Conservation (phyloP, 2,113 vertebrate species). For the Ctenodactylus gundi region DNA sequence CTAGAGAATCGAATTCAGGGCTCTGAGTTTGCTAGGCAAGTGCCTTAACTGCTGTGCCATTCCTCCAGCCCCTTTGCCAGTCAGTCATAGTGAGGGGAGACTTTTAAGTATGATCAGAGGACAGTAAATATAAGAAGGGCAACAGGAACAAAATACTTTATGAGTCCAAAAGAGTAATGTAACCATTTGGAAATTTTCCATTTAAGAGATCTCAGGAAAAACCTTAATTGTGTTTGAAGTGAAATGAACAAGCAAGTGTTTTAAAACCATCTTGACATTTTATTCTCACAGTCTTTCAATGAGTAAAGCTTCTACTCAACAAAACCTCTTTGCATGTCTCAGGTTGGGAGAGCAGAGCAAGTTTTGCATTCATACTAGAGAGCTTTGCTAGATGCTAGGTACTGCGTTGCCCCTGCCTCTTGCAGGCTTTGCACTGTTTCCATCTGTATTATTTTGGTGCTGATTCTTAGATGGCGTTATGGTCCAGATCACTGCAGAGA, state of each 20-base stretch:
- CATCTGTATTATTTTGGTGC: conserved; percentile 34
- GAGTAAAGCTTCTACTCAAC: background rate
- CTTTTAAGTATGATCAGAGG: background rate
- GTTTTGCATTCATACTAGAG: background rate
- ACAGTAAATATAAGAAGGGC: background rate
- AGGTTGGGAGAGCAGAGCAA: background rate
- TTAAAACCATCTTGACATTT: background rate
- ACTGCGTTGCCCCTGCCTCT: background rate
- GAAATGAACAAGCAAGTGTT: background rate
- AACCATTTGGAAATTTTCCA: background rate
- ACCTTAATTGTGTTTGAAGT: background rate
- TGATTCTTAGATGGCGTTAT: conserved; percentile 93
- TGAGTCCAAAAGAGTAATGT: background rate
- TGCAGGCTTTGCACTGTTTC: background rate
- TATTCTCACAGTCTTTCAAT: background rate
- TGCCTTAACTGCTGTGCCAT: too few species aligned
- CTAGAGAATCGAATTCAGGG: too few species aligned
- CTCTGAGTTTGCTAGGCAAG: too few species aligned
- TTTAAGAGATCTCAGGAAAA: background rate
- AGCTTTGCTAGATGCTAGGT: background rate
- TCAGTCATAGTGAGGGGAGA: background rate
- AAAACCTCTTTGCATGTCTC: background rate
- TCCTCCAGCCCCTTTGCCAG: too few species aligned
- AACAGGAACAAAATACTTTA: background rate
- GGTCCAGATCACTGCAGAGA: conserved; percentile 99